Conservation (phyloP, 2,113 vertebrate genomes). For the Protobothrops mucrosquamatus region DNA sequence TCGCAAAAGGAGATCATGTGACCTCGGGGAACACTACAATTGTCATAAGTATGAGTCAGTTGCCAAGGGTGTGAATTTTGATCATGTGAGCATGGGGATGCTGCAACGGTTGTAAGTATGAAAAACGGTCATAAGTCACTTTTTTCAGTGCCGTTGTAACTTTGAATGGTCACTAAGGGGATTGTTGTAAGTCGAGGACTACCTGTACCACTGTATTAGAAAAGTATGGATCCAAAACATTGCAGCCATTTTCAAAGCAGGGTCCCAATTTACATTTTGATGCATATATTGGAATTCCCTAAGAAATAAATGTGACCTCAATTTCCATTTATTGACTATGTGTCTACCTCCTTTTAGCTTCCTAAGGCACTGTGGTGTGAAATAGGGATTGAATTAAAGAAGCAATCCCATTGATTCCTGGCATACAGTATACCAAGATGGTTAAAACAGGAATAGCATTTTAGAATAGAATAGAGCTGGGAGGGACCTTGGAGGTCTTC, state of each 20-base stretch:
- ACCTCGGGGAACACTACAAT: not conserved
- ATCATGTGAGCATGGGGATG: not conserved
- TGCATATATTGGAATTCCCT: constrained; percentile 38
- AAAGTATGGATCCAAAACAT: constrained; percentile 38
- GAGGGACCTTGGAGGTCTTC: no score
- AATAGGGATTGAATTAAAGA: constrained; percentile 54
- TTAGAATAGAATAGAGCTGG: no score
- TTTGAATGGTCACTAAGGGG: not conserved
- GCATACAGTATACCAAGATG: not conserved
- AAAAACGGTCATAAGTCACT: not conserved
- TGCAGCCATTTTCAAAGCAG: constrained; percentile 27
- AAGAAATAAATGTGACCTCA: constrained; percentile 45
- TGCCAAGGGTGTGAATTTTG: not conserved
- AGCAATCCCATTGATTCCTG: constrained; percentile 37
- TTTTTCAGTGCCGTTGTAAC: not conserved
- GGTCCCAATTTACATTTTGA: constrained; percentile 48
- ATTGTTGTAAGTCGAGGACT: not conserved
- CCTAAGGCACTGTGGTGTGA: constrained; percentile 37
- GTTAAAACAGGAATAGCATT: not conserved
- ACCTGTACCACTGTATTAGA: not conserved
- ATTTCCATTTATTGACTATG: constrained; percentile 48
- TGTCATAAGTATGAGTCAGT: not conserved
- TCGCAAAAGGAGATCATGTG: not conserved
- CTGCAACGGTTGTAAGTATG: not conserved
- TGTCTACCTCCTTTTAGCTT: constrained; percentile 40